phyloP scores from a whole-genome alignment of 1,140 invertebrate species.

The Rhopalosiphum padi region DNA sequence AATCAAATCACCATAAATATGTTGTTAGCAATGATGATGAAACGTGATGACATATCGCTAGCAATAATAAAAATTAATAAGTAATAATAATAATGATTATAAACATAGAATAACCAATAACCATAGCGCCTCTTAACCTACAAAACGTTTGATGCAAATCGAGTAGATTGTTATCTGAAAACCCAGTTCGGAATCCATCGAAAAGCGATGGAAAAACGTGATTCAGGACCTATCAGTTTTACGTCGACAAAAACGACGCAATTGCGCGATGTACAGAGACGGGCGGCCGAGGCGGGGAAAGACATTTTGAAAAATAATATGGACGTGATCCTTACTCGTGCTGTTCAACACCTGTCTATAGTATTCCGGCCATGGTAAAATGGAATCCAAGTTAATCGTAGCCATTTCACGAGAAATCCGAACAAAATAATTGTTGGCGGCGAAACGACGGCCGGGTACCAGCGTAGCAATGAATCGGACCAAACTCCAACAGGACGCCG shows the following conservation, averaged over 20 bases:
- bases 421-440: background rate
- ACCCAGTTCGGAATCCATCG: background rate
- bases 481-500: background rate
- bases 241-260: background rate
- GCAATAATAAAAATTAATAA: background rate
- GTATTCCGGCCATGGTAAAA: constrained; percentile 29
- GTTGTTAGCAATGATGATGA: background rate
- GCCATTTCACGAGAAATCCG: constrained; percentile 3
- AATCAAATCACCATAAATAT: background rate
- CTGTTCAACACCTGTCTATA: background rate
- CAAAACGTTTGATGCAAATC: background rate
- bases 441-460: background rate
- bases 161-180: background rate
- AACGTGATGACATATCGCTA: background rate
- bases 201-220: background rate
- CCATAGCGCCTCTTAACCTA: background rate
- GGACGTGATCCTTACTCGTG: background rate
- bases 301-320: background rate
- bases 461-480: background rate
- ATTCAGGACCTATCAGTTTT: background rate
- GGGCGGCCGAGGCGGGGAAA: background rate
- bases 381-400: background rate
- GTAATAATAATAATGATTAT: background rate
- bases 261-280: background rate
- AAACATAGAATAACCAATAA: background rate